Base-by-base conservation (phyloP, 1,140 invertebrate species). In the Drosophila varians region DNA sequence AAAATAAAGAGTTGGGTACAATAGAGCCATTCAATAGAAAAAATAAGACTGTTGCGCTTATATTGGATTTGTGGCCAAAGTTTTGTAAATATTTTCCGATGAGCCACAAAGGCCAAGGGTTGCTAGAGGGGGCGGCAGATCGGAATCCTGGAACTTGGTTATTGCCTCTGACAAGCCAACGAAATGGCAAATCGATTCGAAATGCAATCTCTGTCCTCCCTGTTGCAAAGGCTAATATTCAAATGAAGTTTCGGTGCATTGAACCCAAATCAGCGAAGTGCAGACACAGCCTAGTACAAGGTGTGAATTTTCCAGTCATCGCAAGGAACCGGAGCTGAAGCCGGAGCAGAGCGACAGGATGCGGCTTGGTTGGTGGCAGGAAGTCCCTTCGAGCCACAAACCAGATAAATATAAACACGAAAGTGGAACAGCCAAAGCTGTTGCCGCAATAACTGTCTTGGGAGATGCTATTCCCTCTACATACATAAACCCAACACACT, bases 301-400 rank as follows among this genome's bases (percentile, higher is more conserved):
- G 82, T 86, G 80, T 77, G 76, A 87, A 84, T 72, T 71, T 74
- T n/a, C n/a, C n/a, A n/a, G n/a, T n/a, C n/a, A n/a, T n/a, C n/a
- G 70, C 70, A 62, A 46, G 77, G 54, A 55, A 56, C 48, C 58
- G 40, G 38, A 56, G n/a, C n/a, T n/a, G 28, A 43, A 70, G 36
- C 38, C 12, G 34, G 2, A 48, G 23, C 8, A n/a, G 49, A n/a
- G 28, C 36, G 38, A 21, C 34, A 66, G 62, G 62, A 65, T 66
- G 62, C 38, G 46, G 52, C 42, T 43, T 43, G 60, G 38, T 45
- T 52, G 48, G 55, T 26, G 62, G 55, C 72, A 61, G 60, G 68
- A 51, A 53, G 56, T 34, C 43, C 36, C 61, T 68, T 45, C 25
- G 46, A 42, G 60, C 19, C 45, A 51, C 58, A 25, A 66, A 46